phyloP scores from a whole-genome alignment of 2,888 invertebrate genomes.

The Drosophila histrio region DNA sequence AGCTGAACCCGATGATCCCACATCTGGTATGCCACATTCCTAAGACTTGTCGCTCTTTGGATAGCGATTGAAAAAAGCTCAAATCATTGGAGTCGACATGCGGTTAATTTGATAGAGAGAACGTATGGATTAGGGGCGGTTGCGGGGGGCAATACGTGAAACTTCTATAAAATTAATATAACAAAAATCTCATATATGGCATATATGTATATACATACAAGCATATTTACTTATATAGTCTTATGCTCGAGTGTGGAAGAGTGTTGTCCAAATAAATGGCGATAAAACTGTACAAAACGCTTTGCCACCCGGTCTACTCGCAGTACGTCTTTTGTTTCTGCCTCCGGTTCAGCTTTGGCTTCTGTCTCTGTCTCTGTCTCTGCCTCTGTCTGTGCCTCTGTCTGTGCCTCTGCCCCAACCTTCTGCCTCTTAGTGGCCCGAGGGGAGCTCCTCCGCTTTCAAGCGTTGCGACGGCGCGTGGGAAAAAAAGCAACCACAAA shows the following conservation, averaged over 20 bases:
- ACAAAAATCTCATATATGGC: conserved; percentile 13
- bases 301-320: conserved; percentile 40
- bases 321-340: conserved; percentile 40
- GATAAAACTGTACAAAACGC: conserved; percentile 46
- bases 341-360: background rate
- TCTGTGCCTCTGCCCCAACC: background rate
- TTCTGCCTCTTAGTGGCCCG: background rate
- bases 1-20: conserved; percentile 30
- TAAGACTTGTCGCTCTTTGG: conserved; percentile 21
- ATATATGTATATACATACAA: background rate
- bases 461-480: conserved; percentile 44
- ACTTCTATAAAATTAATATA: conserved; percentile 44
- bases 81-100: conserved; percentile 49
- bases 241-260: conserved; percentile 12
- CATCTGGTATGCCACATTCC: conserved; percentile 35
- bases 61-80: background rate
- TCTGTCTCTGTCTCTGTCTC: background rate
- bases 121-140: too few species aligned
- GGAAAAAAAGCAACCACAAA: conserved; percentile 52
- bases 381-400: background rate
- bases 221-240: conserved; percentile 14
- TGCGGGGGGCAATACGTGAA: conserved; percentile 25
- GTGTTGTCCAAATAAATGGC: conserved; percentile 48
- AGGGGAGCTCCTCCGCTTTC: conserved; percentile 14
- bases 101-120: conserved; percentile 3